A percentile compares a stretch with the other conserved stretches of the same genome.
Evolutionary conservation across 2,888 invertebrate species (phyloP).

Genomic region (Zele albiditarsus): DNA sequence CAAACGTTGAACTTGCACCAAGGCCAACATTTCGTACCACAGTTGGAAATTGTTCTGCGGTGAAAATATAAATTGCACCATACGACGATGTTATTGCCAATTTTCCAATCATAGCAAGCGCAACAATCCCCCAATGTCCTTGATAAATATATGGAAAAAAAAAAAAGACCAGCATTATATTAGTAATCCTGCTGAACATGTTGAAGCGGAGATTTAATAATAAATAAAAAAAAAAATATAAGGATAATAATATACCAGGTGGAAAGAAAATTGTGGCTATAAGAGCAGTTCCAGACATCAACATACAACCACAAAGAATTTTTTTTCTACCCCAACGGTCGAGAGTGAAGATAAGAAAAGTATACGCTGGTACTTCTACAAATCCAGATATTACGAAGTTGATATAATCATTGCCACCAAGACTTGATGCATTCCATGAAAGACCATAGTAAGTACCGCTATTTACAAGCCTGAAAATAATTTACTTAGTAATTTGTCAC

Average conservation of each 20-base stretch:
- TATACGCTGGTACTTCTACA: conserved; percentile 85
- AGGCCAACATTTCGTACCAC: conserved; percentile 80
- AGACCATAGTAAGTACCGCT: conserved; percentile 86
- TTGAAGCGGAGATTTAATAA: background rate
- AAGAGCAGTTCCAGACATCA: conserved; percentile 77
- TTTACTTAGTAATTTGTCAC: conserved; percentile 31
- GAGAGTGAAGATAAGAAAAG: conserved; percentile 78
- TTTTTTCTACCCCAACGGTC: conserved; percentile 82
- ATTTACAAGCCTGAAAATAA: conserved; percentile 78
- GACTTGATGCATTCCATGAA: conserved; percentile 83
- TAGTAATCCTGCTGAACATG: conserved; percentile 19
- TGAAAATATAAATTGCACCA: conserved; percentile 83
- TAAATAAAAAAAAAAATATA: conserved; percentile 36
- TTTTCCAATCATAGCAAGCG: conserved; percentile 82
- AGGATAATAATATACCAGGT: conserved; percentile 68
- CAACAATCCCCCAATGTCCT: conserved; percentile 75
- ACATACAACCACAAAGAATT: conserved; percentile 81
- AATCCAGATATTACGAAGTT: conserved; percentile 84
- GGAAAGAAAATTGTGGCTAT: conserved; percentile 78
- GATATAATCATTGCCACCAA: conserved; percentile 82
- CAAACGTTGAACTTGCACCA: conserved; percentile 79
- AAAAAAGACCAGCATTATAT: conserved; percentile 12
- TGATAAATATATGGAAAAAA: conserved; percentile 30
- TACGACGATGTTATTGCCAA: conserved; percentile 83
- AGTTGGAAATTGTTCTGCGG: conserved; percentile 85